phyloP scores from a whole-genome alignment of 2,113 vertebrate genomes.

The Pygoscelis antarcticus region DNA sequence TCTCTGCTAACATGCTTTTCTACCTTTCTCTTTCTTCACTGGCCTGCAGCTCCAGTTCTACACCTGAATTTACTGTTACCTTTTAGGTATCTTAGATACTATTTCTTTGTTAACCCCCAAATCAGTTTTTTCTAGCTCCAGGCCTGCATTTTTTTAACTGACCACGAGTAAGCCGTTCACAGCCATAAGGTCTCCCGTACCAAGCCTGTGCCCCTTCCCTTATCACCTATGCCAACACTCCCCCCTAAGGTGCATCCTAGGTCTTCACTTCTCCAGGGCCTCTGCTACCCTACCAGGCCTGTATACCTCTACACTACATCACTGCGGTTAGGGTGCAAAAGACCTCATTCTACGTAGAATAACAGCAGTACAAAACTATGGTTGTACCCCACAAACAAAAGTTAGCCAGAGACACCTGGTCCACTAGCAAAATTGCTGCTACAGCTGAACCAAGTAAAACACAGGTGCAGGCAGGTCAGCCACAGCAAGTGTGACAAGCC shows the following conservation, averaged over 20 bases:
- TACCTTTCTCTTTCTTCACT: background rate
- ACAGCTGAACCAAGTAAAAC: accelerated
- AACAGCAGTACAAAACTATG: accelerated
- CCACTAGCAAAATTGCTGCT: accelerated
- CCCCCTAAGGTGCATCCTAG: accelerated
- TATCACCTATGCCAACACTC: background rate
- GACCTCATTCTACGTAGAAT: accelerated
- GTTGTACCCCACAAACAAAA: accelerated
- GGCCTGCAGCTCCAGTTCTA: background rate
- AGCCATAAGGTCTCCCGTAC: background rate
- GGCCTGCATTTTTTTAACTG: background rate
- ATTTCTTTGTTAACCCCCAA: background rate
- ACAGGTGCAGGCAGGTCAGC: background rate
- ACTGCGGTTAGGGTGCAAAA: accelerated
- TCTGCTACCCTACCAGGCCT: too few relatives aligned
- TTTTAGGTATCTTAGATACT: background rate
- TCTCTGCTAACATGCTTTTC: background rate
- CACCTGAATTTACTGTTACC: background rate
- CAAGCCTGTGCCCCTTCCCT: background rate
- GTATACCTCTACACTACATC: accelerated
- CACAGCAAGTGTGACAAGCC: accelerated
- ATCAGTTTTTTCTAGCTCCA: background rate
- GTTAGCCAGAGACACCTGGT: background rate
- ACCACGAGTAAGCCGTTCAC: accelerated
- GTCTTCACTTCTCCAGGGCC: background rate